phyloP scores from a whole-genome alignment of 2,888 invertebrate species.

The Exocentrus adspersus region DNA sequence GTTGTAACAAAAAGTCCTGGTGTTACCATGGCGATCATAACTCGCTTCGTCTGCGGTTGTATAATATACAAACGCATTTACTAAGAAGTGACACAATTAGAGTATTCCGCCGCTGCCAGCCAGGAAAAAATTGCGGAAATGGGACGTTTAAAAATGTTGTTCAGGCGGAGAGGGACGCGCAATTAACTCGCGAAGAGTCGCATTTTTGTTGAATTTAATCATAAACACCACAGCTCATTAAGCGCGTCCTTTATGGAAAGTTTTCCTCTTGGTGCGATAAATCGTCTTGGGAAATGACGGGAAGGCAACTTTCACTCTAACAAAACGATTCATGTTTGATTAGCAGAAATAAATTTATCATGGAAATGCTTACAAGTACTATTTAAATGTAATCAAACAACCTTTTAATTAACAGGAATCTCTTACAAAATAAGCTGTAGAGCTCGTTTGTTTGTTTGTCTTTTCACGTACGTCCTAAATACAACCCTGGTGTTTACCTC shows the following conservation, averaged over 20 bases:
- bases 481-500: no score
- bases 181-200: conserved; percentile 29
- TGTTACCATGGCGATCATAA: conserved; percentile 47
- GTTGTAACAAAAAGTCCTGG: conserved; percentile 47
- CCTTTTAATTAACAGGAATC: no score
- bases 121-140: conserved; percentile 34
- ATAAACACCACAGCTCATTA: conserved; percentile 25
- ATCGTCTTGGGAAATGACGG: no score
- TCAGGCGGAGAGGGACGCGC: conserved; percentile 16
- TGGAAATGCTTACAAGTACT: no score
- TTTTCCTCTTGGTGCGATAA: conserved; percentile 12
- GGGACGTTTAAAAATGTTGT: conserved; percentile 36
- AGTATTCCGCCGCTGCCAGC: conserved; percentile 36
- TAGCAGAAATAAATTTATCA: no score
- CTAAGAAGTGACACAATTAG: conserved; percentile 46
- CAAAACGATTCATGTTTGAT: no score
- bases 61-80: conserved; percentile 39
- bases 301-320: no score
- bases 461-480: no score
- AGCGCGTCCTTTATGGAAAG: conserved; percentile 15
- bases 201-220: conserved; percentile 32
- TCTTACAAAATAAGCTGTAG: no score
- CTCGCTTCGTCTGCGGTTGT: conserved; percentile 38
- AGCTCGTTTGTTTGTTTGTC: no score
- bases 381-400: no score